Conservation (phyloP, 2,113 vertebrate species). For the Manacus vitellinus region DNA sequence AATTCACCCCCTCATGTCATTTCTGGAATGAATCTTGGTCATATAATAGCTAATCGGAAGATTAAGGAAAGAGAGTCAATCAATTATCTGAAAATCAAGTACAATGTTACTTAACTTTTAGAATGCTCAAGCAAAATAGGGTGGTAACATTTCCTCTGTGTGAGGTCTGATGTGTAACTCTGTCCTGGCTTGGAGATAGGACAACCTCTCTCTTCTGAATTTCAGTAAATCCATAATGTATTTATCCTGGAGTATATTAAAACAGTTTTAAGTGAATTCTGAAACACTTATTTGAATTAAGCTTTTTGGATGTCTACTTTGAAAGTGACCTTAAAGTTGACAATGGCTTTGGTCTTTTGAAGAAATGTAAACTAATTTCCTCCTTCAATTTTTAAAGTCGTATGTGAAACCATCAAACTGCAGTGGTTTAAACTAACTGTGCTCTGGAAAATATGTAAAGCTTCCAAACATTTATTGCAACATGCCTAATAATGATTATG, state of each 20-base stretch:
- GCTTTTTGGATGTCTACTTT: constrained; percentile 21
- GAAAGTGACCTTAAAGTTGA: constrained; percentile 56
- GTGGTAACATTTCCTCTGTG: constrained; percentile 90
- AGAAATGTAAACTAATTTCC: constrained; percentile 72
- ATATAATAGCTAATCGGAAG: constrained; percentile 84
- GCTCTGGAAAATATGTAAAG: constrained; percentile 73
- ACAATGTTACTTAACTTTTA: constrained; percentile 85
- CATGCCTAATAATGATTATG: constrained; percentile 71
- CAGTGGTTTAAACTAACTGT: constrained; percentile 67
- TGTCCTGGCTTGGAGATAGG: constrained; percentile 90
- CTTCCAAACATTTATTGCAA: constrained; percentile 72
- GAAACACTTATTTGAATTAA: constrained; percentile 54
- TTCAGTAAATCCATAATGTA: constrained; percentile 89
- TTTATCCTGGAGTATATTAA: constrained; percentile 87
- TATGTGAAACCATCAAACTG: constrained; percentile 68
- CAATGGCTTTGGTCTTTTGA: constrained; percentile 59
- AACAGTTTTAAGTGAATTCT: constrained; percentile 75
- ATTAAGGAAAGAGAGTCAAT: constrained; percentile 89
- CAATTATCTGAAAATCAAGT: constrained; percentile 94
- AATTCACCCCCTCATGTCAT: constrained; percentile 76
- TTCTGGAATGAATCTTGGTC: constrained; percentile 80
- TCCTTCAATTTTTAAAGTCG: constrained; percentile 62
- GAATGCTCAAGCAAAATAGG: constrained; percentile 77
- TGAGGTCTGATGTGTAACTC: constrained; percentile 96
- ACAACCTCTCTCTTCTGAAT: constrained; percentile 87